Evolutionary conservation across 2,888 invertebrate genomes (phyloP).

Genomic region (Coleophora flavipennella): DNA sequence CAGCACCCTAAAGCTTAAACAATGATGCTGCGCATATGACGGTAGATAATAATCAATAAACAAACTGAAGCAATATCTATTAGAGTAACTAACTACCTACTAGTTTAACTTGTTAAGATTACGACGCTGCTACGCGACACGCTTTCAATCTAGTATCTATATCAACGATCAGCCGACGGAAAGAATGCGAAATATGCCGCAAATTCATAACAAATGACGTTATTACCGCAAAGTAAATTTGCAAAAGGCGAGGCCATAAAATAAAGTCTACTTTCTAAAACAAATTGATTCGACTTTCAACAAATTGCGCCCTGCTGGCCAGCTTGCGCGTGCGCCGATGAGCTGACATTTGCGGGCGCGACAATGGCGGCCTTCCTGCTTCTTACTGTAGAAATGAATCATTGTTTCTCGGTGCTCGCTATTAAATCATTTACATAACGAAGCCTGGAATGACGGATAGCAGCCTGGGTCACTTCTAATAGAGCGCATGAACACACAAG

Average conservation of each 20-base stretch:
- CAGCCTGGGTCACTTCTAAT: too few species aligned
- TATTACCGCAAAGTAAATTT: constrained; percentile 27
- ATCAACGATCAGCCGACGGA: background rate
- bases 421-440: too few species aligned
- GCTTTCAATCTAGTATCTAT: constrained; percentile 10
- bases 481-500: too few species aligned
- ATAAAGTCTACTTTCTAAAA: constrained; percentile 59
- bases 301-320: constrained; percentile 43
- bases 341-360: constrained; percentile 37
- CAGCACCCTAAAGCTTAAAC: too few species aligned
- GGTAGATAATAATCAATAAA: constrained; percentile 5
- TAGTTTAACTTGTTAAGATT: too few species aligned
- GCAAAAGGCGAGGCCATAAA: constrained; percentile 36
- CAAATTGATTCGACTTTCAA: constrained; percentile 67
- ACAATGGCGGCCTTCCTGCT: constrained; percentile 29
- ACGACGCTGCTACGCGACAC: background rate
- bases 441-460: constrained; percentile 19
- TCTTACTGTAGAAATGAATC: constrained; percentile 7
- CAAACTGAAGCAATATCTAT: constrained; percentile 6
- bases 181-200: constrained; percentile 6
- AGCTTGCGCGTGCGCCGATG: constrained; percentile 31
- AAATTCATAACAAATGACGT: constrained; percentile 4
- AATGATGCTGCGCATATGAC: constrained; percentile 3
- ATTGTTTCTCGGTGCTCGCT: too few species aligned
- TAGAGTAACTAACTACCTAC: too few species aligned